Evolutionary conservation across 2,888 invertebrate genomes (phyloP).

Genomic region (Acronicta alni): DNA sequence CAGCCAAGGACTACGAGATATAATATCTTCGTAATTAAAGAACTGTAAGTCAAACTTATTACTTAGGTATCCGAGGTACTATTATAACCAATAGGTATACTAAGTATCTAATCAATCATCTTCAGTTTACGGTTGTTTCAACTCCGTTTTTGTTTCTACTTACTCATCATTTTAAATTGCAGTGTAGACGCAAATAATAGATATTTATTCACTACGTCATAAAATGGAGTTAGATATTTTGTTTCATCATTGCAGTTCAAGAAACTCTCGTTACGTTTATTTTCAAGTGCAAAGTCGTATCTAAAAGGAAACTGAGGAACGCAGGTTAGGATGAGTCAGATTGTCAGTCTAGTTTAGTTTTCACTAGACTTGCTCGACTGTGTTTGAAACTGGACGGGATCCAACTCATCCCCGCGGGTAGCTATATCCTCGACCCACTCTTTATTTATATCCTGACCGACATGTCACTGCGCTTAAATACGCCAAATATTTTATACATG

Average conservation of each 20-base stretch:
- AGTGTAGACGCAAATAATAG: slow-evolving; percentile 15
- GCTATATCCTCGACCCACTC: slow-evolving; percentile 59
- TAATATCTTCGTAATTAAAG: too few species aligned
- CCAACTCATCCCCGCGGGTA: slow-evolving; percentile 59
- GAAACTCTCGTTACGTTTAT: slow-evolving; percentile 17
- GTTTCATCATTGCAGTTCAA: slow-evolving; percentile 20
- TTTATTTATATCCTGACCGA: slow-evolving; percentile 60
- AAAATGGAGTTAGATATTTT: slow-evolving; percentile 11
- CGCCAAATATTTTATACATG: slow-evolving; percentile 31
- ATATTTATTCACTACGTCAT: neutral
- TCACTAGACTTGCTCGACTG: slow-evolving; percentile 33
- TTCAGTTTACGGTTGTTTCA: slow-evolving; percentile 25
- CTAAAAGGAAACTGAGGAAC: slow-evolving; percentile 28
- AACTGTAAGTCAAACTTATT: too few species aligned
- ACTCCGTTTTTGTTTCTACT: slow-evolving; percentile 28
- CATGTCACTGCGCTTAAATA: slow-evolving; percentile 47
- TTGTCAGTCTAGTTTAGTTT: slow-evolving; percentile 32
- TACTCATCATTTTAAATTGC: slow-evolving; percentile 17
- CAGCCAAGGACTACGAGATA: too few species aligned
- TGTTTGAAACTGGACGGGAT: slow-evolving; percentile 59
- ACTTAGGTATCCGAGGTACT: too few species aligned
- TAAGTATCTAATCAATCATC: slow-evolving; percentile 21
- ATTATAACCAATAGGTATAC: too few species aligned
- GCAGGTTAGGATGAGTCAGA: slow-evolving; percentile 35
- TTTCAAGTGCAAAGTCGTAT: slow-evolving; percentile 30